These are phyloP conservation scores for Xenopus laevis DNA, from an alignment of 2,113 vertebrate species.

Conservation along the genomic window DNA sequence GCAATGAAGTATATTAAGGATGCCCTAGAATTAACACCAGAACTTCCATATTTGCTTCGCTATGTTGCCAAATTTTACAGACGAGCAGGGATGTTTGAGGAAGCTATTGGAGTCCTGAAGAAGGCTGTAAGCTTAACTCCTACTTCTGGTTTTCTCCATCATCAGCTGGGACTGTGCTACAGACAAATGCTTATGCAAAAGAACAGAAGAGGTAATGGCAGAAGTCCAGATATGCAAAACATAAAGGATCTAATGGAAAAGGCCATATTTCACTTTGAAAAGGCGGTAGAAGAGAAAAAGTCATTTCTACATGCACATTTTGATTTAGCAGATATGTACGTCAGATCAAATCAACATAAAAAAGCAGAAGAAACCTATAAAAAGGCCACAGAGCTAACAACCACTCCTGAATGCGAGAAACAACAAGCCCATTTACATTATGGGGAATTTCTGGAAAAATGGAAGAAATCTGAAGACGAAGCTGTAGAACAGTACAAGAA, in stretches of 20 bases:
- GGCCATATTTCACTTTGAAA: constrained; percentile 62
- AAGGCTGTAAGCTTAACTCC: constrained; percentile 59
- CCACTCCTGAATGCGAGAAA: constrained; percentile 47
- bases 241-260: constrained; percentile 44
- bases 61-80: constrained; percentile 74
- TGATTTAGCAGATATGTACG: constrained; percentile 60
- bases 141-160: constrained; percentile 59
- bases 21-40: constrained; percentile 57
- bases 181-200: accelerated
- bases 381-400: constrained; percentile 49
- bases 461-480: constrained; percentile 51
- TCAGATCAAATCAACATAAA: constrained; percentile 41
- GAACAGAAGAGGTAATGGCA: not conserved
- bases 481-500: constrained; percentile 62
- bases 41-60: constrained; percentile 57
- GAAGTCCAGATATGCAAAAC: constrained; percentile 14
- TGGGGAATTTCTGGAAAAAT: constrained; percentile 56
- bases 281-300: constrained; percentile 46
- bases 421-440: constrained; percentile 56
- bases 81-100: constrained; percentile 50
- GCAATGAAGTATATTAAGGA: constrained; percentile 55
- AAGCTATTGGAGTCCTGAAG: constrained; percentile 57
- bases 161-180: constrained; percentile 69
- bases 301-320: constrained; percentile 52
- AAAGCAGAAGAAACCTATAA: constrained; percentile 63